These are phyloP conservation scores for Temnopleurus reevesii DNA, from an alignment of 53 echinoderm and acorn worm genomes.

Conservation along the genomic window DNA sequence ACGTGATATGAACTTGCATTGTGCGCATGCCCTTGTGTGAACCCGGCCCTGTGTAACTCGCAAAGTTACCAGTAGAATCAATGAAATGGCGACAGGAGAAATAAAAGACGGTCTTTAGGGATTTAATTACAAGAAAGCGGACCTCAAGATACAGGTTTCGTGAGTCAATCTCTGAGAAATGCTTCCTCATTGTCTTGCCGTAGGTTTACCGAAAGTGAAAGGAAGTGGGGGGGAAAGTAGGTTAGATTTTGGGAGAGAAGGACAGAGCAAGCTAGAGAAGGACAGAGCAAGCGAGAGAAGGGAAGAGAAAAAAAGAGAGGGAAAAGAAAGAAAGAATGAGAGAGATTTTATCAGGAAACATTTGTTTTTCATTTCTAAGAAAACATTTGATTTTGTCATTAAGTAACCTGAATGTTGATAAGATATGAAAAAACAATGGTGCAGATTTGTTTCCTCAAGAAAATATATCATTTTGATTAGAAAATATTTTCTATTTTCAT, in stretches of 20 bases:
- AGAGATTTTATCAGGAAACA: neutral
- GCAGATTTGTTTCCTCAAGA: too few relatives aligned
- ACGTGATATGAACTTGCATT: too few relatives aligned
- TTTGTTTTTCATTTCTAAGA: neutral
- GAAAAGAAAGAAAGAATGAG: neutral
- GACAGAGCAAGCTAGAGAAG: neutral
- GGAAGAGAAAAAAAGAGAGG: neutral
- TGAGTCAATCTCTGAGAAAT: neutral
- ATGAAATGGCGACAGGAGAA: neutral
- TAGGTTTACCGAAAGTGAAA: neutral
- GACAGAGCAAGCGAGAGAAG: neutral
- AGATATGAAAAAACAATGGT: too few relatives aligned
- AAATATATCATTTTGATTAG: too few relatives aligned
- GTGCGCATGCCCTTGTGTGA: too few relatives aligned
- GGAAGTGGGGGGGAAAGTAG: neutral
- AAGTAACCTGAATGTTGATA: too few relatives aligned
- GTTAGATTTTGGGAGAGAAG: neutral
- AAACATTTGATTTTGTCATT: neutral
- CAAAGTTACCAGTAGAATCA: slow-evolving; percentile 4
- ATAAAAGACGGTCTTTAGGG: neutral
- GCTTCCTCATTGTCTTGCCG: neutral
- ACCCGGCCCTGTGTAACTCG: too few relatives aligned
- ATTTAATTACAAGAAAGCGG: neutral
- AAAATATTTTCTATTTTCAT: too few relatives aligned
- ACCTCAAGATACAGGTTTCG: neutral